Base-by-base conservation (phyloP, 2,797 vertebrate genomes). In the Lutjanus campechanus region DNA sequence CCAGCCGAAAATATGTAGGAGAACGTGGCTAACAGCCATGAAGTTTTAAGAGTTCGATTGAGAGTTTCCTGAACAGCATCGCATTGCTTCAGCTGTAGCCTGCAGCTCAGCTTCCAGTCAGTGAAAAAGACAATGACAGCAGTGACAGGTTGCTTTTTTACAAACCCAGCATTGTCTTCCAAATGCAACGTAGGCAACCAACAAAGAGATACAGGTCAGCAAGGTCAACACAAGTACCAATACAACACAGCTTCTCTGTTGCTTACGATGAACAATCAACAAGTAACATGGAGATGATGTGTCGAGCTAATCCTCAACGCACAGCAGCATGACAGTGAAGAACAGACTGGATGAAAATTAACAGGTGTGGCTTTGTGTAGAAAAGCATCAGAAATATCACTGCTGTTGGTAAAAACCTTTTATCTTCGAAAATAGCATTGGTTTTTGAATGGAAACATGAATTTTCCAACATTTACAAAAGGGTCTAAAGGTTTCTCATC, bases 331-430 rank as follows among this genome's bases (percentile, higher is more conserved):
- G 71, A 71, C 25, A 9, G 50, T 50, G 83, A 25, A 11, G 55
- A 63, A 67, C 44, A 65, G 59, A 73, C 47, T 16, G 40, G 13
- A 61, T 41, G 65, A 60, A 79, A 60, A 82, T 46, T 0, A 79
- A 79, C 58, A 71, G 53, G 43, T 60, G 72, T 54, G 58, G 20
- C 29, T 76, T 81, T 72, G 51, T 88, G 82, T 86, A 76, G 73
- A 84, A 87, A 88, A 83, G 51, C 55, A 63, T 67, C 11, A 40
- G 43, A 76, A 79, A 55, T 71, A 83, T 63, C 20, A 69, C 81
- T 75, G 86, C 56, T 80, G 88, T 16, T 50, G 73, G 77, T 85
- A 89, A 87, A 88, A 90, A 89, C 76, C 69, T 61, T 58, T 20
- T 11, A 15, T 76, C 47, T 64, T 83, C 50, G 53, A 91, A 90